A percentile compares a stretch with the other conserved stretches of the same genome.
Evolutionary conservation across 2,888 invertebrate genomes (phyloP).

Genomic region (Drosophila niveifrons): DNA sequence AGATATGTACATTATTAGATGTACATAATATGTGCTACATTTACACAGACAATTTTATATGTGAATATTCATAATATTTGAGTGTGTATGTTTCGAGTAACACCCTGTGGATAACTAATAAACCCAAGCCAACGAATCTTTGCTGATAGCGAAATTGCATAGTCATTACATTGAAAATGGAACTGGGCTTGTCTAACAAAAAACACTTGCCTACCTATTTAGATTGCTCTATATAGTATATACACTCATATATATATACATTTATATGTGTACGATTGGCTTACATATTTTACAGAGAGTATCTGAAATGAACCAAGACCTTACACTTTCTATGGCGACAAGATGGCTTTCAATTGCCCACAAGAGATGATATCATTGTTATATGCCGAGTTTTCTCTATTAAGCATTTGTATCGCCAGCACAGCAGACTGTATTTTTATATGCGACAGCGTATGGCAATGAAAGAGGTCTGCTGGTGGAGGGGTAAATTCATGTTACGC

Average conservation of each 20-base stretch:
- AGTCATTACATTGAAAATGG: constrained; percentile 35
- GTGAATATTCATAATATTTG: not conserved
- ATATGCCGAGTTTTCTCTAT: constrained; percentile 52
- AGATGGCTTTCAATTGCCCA: constrained; percentile 23
- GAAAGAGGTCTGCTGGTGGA: not conserved
- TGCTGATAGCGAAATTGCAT: constrained; percentile 48
- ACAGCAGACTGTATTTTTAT: constrained; percentile 26
- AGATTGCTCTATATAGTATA: not conserved
- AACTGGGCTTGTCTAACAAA: constrained; percentile 25
- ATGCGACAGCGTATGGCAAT: constrained; percentile 51
- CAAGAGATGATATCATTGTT: constrained; percentile 66
- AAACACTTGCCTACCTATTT: constrained; percentile 12
- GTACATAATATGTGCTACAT: no score
- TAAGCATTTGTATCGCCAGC: constrained; percentile 23
- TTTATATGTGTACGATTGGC: constrained; percentile 4
- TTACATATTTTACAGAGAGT: constrained; percentile 21
- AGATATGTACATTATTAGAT: not conserved
- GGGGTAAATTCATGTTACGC: constrained; percentile 21
- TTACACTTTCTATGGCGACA: constrained; percentile 44
- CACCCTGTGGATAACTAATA: constrained; percentile 26
- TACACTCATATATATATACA: not conserved
- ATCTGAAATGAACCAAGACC: constrained; percentile 23
- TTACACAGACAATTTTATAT: not conserved
- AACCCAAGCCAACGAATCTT: constrained; percentile 9
- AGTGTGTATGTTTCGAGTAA: not conserved